Evolutionary conservation across 2,888 invertebrate species (phyloP).

Genomic region (Amiota mariae): DNA sequence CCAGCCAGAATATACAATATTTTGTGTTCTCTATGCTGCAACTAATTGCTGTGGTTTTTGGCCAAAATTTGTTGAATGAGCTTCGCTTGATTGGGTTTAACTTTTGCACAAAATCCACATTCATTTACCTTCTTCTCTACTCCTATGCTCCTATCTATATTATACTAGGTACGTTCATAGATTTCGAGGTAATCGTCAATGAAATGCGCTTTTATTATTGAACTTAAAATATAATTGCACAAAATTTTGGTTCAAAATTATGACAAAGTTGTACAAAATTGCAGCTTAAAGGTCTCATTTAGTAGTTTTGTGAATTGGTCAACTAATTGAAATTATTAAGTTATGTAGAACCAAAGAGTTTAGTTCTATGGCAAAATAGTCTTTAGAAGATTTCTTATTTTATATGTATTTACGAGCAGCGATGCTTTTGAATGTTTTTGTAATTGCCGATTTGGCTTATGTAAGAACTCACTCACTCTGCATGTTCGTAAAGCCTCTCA

Average conservation of each 20-base stretch:
- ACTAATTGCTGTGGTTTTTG: conserved; percentile 18
- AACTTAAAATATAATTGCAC: conserved; percentile 5
- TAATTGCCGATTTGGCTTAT: background rate
- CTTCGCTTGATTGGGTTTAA: too few relatives aligned
- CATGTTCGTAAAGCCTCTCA: conserved; percentile 4
- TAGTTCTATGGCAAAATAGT: background rate
- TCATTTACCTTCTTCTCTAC: too few relatives aligned
- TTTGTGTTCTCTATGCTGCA: background rate
- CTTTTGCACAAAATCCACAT: too few relatives aligned
- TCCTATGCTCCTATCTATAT: too few relatives aligned
- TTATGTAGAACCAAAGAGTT: too few relatives aligned
- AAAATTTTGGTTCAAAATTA: conserved; percentile 10
- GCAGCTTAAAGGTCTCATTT: too few relatives aligned
- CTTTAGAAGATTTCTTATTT: background rate
- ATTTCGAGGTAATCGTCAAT: too few relatives aligned
- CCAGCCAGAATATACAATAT: background rate
- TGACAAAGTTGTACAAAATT: background rate
- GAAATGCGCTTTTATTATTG: conserved; percentile 5
- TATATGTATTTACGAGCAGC: background rate
- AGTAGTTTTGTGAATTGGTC: too few relatives aligned
- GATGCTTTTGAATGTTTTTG: background rate
- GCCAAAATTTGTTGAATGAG: too few relatives aligned
- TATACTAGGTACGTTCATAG: too few relatives aligned
- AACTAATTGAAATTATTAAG: too few relatives aligned
- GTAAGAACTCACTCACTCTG: too few relatives aligned